Percentiles rank a stretch among this genome's conserved stretches.
Conservation (phyloP, 2,113 vertebrate species). For the Mus pahari region DNA sequence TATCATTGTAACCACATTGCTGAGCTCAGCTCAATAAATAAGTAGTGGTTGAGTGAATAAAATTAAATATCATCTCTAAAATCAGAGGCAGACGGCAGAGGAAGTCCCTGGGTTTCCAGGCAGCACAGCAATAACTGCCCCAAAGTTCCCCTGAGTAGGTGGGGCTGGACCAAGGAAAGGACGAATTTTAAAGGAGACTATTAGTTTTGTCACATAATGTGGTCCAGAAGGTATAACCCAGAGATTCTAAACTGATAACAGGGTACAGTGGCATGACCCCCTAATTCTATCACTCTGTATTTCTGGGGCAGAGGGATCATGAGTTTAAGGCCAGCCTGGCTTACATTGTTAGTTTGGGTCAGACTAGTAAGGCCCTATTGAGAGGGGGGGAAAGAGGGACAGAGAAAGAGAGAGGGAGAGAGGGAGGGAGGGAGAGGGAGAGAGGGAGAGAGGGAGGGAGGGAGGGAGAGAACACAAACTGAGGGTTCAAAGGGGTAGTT, state of each 20-base stretch:
- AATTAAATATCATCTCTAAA: conserved; percentile 32
- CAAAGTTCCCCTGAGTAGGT: neutral
- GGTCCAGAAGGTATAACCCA: neutral
- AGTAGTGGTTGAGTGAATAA: conserved; percentile 49
- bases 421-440: no score
- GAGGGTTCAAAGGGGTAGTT: neutral
- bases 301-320: neutral
- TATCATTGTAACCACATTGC: neutral
- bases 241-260: neutral
- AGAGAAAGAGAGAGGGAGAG: no score
- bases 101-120: neutral
- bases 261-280: neutral
- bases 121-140: neutral
- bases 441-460: neutral
- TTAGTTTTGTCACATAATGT: neutral
- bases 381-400: fast-evolving
- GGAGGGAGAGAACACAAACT: neutral
- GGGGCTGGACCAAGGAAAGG: neutral
- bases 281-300: neutral
- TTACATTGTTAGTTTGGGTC: neutral
- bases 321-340: neutral
- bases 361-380: neutral
- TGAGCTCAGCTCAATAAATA: conserved; percentile 61
- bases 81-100: conserved; percentile 17
- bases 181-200: conserved; percentile 26